Evolutionary conservation across 1,140 invertebrate genomes (phyloP).

Genomic region (Lethrus apterus): DNA sequence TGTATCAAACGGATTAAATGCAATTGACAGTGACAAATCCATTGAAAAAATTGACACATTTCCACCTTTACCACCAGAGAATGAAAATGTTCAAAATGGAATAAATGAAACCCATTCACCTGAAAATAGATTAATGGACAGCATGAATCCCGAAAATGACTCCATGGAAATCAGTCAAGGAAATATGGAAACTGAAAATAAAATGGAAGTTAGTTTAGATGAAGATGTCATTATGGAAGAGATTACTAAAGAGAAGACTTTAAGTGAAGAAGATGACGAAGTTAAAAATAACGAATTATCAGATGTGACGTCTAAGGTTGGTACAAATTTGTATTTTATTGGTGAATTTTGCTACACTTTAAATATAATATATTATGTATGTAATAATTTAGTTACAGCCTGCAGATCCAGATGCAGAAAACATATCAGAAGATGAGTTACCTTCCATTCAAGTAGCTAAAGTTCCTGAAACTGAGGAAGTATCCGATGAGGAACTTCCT

Average conservation of each 20-base stretch:
- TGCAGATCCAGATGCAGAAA: constrained; percentile 57
- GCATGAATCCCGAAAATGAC: background rate
- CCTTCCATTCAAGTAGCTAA: constrained; percentile 41
- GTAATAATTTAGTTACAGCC: constrained; percentile 14
- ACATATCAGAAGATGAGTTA: constrained; percentile 61
- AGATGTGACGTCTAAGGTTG: background rate
- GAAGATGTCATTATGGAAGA: constrained; percentile 22
- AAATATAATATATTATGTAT: background rate
- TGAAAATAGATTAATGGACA: background rate
- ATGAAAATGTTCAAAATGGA: background rate
- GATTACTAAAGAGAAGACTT: constrained; percentile 23
- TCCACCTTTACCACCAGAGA: too few relatives aligned
- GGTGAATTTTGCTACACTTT: background rate
- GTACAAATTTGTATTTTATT: background rate
- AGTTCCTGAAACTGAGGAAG: constrained; percentile 57
- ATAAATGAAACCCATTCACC: background rate
- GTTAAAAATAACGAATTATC: background rate
- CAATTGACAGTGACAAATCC: too few relatives aligned
- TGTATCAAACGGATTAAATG: too few relatives aligned
- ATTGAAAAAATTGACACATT: too few relatives aligned
- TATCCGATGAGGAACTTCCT: constrained; percentile 68
- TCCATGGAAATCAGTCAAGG: background rate
- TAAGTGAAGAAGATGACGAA: constrained; percentile 1
- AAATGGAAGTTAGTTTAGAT: constrained; percentile 3
- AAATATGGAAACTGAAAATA: background rate